These are phyloP conservation scores for Stenolophus ochropezus DNA, from an alignment of 2,888 invertebrate species.

Conservation along the genomic window DNA sequence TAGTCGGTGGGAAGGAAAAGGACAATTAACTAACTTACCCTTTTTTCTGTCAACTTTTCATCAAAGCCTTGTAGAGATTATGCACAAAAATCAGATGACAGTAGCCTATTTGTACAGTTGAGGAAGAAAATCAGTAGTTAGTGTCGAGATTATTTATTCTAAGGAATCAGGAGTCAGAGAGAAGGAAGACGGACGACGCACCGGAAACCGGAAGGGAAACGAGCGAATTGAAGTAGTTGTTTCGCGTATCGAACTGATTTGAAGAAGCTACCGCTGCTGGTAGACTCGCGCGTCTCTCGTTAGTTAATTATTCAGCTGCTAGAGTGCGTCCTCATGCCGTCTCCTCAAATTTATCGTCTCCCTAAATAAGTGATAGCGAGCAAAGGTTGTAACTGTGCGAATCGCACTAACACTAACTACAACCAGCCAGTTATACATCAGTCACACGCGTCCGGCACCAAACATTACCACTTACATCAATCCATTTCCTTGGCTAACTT, in stretches of 20 bases:
- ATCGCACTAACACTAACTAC: background rate
- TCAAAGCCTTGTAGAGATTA: slow-evolving; percentile 49
- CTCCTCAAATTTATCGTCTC: slow-evolving; percentile 40
- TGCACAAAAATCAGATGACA: slow-evolving; percentile 50
- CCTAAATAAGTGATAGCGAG: slow-evolving; percentile 47
- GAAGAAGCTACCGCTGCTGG: slow-evolving; percentile 19
- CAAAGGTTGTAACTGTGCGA: slow-evolving; percentile 37
- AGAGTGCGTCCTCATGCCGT: slow-evolving; percentile 32
- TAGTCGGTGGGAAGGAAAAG: too few relatives aligned
- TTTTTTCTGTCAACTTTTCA: slow-evolving; percentile 54
- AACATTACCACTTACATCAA: too few relatives aligned
- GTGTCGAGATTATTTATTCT: slow-evolving; percentile 45
- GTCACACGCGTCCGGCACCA: slow-evolving; percentile 3
- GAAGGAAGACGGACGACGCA: background rate
- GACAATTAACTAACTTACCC: slow-evolving; percentile 48
- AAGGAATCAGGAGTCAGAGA: background rate
- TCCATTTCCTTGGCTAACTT: too few relatives aligned
- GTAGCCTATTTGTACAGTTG: too few relatives aligned
- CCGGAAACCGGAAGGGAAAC: background rate
- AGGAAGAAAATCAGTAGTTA: slow-evolving; percentile 14
- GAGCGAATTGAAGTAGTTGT: slow-evolving; percentile 10
- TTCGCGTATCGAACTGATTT: slow-evolving; percentile 38
- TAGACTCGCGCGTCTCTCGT: slow-evolving; percentile 22
- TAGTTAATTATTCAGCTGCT: slow-evolving; percentile 53
- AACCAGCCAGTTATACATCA: slow-evolving; percentile 2